A percentile compares a stretch with the other conserved stretches of the same genome.
These are phyloP conservation scores for Neria commutata DNA, from an alignment of 2,888 invertebrate genomes.

Conservation along the genomic window DNA sequence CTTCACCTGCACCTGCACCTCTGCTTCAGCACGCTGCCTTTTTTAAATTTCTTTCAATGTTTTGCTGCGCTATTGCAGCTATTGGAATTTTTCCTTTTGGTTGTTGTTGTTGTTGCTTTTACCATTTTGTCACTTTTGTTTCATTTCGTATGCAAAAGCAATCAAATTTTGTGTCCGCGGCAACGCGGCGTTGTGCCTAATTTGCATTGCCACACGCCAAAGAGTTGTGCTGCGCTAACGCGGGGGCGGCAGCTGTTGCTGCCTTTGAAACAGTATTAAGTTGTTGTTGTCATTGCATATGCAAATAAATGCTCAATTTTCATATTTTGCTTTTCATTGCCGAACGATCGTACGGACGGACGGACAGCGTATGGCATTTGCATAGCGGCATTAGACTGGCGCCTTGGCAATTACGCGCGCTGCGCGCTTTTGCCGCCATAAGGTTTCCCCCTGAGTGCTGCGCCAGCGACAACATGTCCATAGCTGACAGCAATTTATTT, in stretches of 20 bases:
- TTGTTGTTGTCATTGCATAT: background rate
- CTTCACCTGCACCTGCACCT: constrained; percentile 13
- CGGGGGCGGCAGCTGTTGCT: too few relatives aligned
- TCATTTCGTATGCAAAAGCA: too few relatives aligned
- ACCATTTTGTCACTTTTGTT: constrained; percentile 21
- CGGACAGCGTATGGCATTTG: too few relatives aligned
- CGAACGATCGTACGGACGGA: too few relatives aligned
- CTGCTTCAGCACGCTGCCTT: constrained; percentile 15
- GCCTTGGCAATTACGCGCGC: constrained; percentile 13
- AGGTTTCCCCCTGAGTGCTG: background rate
- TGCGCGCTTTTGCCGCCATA: background rate
- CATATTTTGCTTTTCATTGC: background rate
- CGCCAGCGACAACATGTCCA: too few relatives aligned
- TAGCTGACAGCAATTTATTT: background rate
- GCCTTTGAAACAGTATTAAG: background rate
- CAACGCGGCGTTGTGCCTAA: too few relatives aligned
- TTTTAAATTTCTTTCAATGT: background rate
- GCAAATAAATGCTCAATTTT: background rate
- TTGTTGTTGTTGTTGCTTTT: constrained; percentile 28
- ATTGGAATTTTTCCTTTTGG: too few relatives aligned
- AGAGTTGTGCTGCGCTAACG: too few relatives aligned
- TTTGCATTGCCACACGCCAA: too few relatives aligned
- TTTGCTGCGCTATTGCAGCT: too few relatives aligned
- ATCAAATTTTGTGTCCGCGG: too few relatives aligned
- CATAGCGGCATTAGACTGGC: constrained; percentile 8